Base-by-base conservation (phyloP, 2,888 invertebrate genomes). In the Trachelus stipa region DNA sequence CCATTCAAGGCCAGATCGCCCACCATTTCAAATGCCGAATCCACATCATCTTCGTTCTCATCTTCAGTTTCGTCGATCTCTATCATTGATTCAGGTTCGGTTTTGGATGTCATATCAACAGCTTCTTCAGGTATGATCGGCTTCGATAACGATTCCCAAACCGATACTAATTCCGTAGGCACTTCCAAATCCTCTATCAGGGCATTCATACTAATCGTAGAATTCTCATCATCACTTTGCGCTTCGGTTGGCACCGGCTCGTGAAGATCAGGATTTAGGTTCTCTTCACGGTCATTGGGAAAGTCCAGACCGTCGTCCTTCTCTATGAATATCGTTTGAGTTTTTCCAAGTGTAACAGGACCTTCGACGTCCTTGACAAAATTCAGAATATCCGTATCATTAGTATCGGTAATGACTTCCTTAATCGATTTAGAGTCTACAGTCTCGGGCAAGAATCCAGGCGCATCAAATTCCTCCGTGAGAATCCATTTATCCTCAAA, bases 201-300 rank as follows among this genome's bases (percentile, higher is more conserved):
- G 71, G 31, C 4, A 30, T 31, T 71, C 31, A 12, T 30, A 56
- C 56, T 23, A 1, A 23, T 56, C 56, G 56, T 56, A 11, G 71
- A 30, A 34, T 71, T 71, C 71, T 71, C 71, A 31, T 71, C 12
- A 6, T 12, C 31, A 34, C 9, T 71, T 34, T 71, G 71, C 31
- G 31, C 33, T 86, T 94, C 94, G 30, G 94, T 93, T 68, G 95
- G 90, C 15, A 95, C 93, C 94, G 34, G 33, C 75, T 89, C 88
- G 77, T 88, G 81, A 71, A 85, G 86, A 73, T 79, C 80, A 1
- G 82, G 76, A 12, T 86, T 79, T 15, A 73, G 68, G 31, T 85
- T 87, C 56, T 87, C 82, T 31, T 90, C 89, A 68, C 78, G 79
- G 0, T 81, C 79, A 74, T 90, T 90, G 0, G 88, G 83, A 68